phyloP scores from a whole-genome alignment of 2,797 vertebrate species.

The Vipera latastei region DNA sequence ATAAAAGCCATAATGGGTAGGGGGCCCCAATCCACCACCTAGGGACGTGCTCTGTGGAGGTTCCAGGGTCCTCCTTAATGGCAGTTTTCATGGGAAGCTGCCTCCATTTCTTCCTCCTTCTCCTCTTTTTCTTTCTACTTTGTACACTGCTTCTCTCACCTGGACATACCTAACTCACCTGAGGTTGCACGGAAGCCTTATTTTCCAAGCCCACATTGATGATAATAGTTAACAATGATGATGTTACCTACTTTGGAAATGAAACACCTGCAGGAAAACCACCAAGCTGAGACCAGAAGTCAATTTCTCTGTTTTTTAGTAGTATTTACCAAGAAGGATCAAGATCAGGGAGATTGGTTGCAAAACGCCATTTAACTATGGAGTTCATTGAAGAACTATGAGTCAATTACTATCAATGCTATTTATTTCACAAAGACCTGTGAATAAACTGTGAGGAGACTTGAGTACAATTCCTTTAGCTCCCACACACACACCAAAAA shows the following conservation, averaged over 20 bases:
- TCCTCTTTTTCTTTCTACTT: too few relatives aligned
- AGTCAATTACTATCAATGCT: neutral
- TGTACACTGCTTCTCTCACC: too few relatives aligned
- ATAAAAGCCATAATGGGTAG: too few relatives aligned
- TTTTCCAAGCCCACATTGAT: neutral
- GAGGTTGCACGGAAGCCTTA: too few relatives aligned
- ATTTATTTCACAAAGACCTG: neutral
- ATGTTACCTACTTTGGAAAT: neutral
- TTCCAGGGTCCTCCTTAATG: too few relatives aligned
- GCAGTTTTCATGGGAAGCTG: too few relatives aligned
- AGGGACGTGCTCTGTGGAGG: too few relatives aligned
- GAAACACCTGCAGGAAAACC: neutral
- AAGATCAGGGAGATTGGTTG: neutral
- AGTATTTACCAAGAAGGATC: neutral
- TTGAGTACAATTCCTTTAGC: neutral
- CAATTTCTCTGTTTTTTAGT: neutral
- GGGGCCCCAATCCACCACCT: neutral
- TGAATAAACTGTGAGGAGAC: neutral
- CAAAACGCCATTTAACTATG: neutral
- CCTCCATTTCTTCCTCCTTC: too few relatives aligned
- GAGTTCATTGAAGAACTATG: neutral
- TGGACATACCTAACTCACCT: too few relatives aligned
- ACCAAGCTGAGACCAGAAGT: neutral
- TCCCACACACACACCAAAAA: neutral
- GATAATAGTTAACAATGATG: neutral